Conservation (phyloP, 2,888 invertebrate genomes). For the Alentia gelatinosa region DNA sequence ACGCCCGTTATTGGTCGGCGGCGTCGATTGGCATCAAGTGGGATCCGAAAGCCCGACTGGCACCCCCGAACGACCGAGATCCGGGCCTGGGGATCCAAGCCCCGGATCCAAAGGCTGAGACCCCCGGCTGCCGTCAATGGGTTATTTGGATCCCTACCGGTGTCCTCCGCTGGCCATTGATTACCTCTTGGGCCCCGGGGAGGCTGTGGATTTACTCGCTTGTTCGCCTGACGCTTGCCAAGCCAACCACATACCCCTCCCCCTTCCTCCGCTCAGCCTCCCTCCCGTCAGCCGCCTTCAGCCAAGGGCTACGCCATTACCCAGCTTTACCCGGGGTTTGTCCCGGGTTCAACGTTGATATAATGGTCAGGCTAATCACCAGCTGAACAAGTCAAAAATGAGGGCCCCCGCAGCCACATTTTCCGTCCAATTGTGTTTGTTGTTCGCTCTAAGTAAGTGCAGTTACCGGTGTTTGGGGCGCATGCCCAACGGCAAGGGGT, state of each 20-base stretch:
- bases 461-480: background rate
- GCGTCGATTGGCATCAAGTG: background rate
- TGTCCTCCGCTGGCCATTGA: background rate
- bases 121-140: background rate
- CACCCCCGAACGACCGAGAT: background rate
- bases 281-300: background rate
- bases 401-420: background rate
- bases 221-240: background rate
- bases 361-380: conserved; percentile 2
- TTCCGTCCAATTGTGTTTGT: background rate
- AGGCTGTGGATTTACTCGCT: background rate
- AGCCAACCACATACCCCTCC: background rate
- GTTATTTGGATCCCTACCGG: background rate
- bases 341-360: background rate
- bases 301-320: background rate
- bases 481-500: background rate
- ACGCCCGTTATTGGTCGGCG: background rate
- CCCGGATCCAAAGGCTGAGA: background rate
- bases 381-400: background rate
- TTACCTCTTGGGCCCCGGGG: background rate
- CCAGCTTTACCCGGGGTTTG: background rate
- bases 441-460: background rate
- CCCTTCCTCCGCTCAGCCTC: background rate
- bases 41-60: background rate
- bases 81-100: background rate